A percentile compares a stretch with the other conserved stretches of the same genome.
Evolutionary conservation across 1,140 invertebrate genomes (phyloP).

Genomic region (Tribolium madens): DNA sequence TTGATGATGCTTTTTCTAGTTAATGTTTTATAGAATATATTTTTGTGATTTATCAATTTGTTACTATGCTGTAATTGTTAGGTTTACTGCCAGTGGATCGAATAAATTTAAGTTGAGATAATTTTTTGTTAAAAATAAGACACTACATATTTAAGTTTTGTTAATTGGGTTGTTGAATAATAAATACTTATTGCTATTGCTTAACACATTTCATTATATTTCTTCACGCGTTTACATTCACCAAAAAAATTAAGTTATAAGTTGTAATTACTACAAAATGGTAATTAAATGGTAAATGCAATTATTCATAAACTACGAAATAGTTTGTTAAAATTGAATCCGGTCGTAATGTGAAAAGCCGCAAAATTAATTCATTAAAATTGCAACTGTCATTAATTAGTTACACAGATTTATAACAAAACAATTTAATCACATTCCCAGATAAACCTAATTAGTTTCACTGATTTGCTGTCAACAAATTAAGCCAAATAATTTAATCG

Average conservation of each 20-base stretch:
- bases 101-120: constrained; percentile 23
- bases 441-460: too few relatives aligned
- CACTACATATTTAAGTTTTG: constrained; percentile 42
- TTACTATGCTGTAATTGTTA: constrained; percentile 35
- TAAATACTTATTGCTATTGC: constrained; percentile 44
- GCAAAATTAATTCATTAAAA: too few relatives aligned
- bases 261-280: too few relatives aligned
- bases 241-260: background rate
- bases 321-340: too few relatives aligned
- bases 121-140: constrained; percentile 40
- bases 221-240: background rate
- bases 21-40: constrained; percentile 25
- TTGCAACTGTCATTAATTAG: too few relatives aligned
- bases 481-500: too few relatives aligned
- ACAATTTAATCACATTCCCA: too few relatives aligned
- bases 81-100: constrained; percentile 41
- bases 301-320: too few relatives aligned
- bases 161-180: constrained; percentile 47
- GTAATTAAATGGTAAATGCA: too few relatives aligned
- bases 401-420: too few relatives aligned
- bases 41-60: constrained; percentile 38
- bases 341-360: too few relatives aligned
- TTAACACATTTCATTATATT: constrained; percentile 25
- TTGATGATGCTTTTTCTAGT: constrained; percentile 26
- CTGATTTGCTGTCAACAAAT: too few relatives aligned